Percentiles rank a stretch among this genome's conserved stretches.
Conservation (phyloP, 2,113 vertebrate species). For the Paracanthobrama guichenoti region DNA sequence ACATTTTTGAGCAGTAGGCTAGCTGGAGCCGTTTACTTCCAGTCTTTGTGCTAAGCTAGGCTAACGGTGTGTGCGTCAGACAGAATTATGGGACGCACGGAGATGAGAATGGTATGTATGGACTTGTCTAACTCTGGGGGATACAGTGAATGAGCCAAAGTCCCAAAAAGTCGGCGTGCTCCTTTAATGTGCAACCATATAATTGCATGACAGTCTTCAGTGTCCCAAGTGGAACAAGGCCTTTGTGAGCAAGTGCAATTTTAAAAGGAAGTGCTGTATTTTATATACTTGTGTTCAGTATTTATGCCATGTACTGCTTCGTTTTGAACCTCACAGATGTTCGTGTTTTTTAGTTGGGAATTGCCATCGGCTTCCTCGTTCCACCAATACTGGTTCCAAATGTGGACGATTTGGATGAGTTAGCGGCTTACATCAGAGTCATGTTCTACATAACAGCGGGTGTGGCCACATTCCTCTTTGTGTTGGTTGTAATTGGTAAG, state of each 20-base stretch:
- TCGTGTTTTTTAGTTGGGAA: constrained; percentile 81
- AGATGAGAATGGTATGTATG: too few species aligned
- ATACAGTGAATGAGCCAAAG: too few species aligned
- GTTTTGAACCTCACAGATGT: background rate
- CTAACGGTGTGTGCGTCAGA: too few species aligned
- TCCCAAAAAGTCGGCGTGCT: too few species aligned
- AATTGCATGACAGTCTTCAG: background rate
- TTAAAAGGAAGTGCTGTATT: background rate
- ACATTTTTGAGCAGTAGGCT: too few species aligned
- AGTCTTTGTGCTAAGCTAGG: too few species aligned
- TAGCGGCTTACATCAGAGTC: constrained; percentile 85
- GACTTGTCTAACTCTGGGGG: too few species aligned
- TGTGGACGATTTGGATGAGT: constrained; percentile 78
- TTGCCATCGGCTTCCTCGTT: constrained; percentile 90
- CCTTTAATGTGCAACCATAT: background rate
- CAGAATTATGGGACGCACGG: too few species aligned
- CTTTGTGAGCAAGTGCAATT: background rate
- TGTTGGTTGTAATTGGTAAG: constrained; percentile 91
- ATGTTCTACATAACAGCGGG: constrained; percentile 95
- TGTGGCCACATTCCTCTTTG: constrained; percentile 86
- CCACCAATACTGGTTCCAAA: constrained; percentile 93
- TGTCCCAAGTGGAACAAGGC: background rate
- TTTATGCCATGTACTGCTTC: background rate
- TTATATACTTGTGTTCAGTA: background rate
- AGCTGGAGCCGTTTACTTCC: too few species aligned